Evolutionary conservation across 2,888 invertebrate species (phyloP).

Genomic region (Yponomeuta malinellus): DNA sequence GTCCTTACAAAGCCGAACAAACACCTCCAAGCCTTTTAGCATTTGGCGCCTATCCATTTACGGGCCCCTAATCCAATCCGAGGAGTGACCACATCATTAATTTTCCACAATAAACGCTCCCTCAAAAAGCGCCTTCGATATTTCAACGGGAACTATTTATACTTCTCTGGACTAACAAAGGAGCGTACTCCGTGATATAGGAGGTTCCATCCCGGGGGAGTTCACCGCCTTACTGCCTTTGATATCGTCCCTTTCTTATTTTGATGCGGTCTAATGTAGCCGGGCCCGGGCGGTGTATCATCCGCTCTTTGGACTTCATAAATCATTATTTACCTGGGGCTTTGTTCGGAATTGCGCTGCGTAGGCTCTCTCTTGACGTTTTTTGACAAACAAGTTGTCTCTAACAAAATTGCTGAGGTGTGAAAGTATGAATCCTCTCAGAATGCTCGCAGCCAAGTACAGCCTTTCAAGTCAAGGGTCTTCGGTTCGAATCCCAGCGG

Average conservation of each 20-base stretch:
- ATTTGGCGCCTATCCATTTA: constrained; percentile 47
- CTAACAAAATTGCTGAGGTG: not conserved
- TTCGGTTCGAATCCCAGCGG: too few relatives aligned
- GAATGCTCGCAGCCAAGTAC: not conserved
- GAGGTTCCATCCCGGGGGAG: constrained; percentile 48
- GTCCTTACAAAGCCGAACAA: constrained; percentile 56
- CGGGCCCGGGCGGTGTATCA: constrained; percentile 45
- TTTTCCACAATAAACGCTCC: constrained; percentile 68
- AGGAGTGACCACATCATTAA: constrained; percentile 73
- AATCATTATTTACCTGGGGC: constrained; percentile 60
- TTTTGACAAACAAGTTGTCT: not conserved
- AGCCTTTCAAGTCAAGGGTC: too few relatives aligned
- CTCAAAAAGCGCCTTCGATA: constrained; percentile 63
- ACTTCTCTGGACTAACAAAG: constrained; percentile 68
- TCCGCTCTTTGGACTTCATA: constrained; percentile 47
- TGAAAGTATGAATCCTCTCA: not conserved
- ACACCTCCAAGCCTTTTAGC: constrained; percentile 63
- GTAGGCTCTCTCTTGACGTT: not conserved
- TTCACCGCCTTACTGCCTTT: constrained; percentile 64
- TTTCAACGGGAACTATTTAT: constrained; percentile 72
- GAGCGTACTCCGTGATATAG: constrained; percentile 63
- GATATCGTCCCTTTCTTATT: constrained; percentile 71
- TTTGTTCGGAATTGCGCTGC: not conserved
- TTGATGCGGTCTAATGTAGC: constrained; percentile 66
- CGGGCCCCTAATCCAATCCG: constrained; percentile 62